Percentiles rank a stretch among this genome's conserved stretches.
Evolutionary conservation across 2,888 invertebrate species (phyloP).

Genomic region (Tetheella fluctuosa): DNA sequence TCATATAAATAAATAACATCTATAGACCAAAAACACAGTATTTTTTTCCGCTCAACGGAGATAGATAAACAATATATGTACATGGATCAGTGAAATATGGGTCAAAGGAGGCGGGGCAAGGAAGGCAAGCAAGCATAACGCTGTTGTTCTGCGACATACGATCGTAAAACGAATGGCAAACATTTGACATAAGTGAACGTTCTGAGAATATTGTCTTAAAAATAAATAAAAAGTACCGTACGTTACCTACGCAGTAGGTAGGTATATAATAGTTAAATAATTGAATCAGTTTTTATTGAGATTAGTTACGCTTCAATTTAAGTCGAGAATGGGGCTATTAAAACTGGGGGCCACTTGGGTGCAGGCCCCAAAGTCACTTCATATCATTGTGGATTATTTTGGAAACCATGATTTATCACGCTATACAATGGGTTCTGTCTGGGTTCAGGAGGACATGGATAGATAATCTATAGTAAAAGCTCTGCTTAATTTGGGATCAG

Average conservation of each 20-base stretch:
- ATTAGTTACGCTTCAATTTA: not conserved
- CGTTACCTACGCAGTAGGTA: not conserved
- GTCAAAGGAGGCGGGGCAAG: constrained; percentile 8
- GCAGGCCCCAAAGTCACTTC: not conserved
- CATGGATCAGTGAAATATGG: constrained; percentile 7
- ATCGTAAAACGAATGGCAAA: constrained; percentile 5
- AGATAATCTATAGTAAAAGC: too few species aligned
- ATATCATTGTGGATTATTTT: not conserved
- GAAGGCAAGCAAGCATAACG: constrained; percentile 8
- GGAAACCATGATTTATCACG: too few species aligned
- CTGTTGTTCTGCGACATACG: constrained; percentile 7
- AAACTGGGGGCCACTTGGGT: not conserved
- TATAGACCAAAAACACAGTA: not conserved
- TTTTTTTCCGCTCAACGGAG: constrained; percentile 7
- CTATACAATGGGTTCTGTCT: too few species aligned
- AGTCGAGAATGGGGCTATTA: not conserved
- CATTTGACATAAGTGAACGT: constrained; percentile 6
- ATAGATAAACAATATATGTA: constrained; percentile 4
- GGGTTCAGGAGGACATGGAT: too few species aligned
- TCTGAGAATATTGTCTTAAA: not conserved
- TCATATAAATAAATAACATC: not conserved
- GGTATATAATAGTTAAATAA: not conserved
- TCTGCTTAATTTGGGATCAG: too few species aligned
- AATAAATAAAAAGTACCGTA: not conserved
- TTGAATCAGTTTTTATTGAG: not conserved